Evolutionary conservation across 2,888 invertebrate genomes (phyloP), one percentile per base, ranked within the genome.

Genomic region (Byasa hedistus): DNA sequence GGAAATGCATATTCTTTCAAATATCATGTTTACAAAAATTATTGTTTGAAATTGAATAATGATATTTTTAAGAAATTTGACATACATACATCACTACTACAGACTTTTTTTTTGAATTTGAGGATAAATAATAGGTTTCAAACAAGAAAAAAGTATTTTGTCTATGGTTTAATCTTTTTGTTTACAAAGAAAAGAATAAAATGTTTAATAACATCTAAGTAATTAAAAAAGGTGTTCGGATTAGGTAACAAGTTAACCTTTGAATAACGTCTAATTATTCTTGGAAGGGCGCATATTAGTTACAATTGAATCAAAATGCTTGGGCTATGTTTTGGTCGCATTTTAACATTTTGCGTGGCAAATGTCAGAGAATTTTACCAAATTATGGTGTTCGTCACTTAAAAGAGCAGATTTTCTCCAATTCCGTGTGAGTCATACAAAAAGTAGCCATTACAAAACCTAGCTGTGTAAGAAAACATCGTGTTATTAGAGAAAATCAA

Each of bases 341-440:
- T 67, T 61, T 44, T 27, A 39, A 21, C 23, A 54, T 39, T 55
- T 54, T 58, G 12, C 7, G 27, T 44, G 4, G 23, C 24, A 23
- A 52, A 57, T 61, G 17, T 36, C 5, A 12, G 3, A 15, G 5
- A 0, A 48, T 39, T 39, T 39, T 17, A 57, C 56, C 24, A 57
- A 36, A 61, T 36, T 39, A 22, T 21, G 7, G 32, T 27, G 44
- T 62, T 15, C 21, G 21, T 63, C 23, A 54, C 27, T 62, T 60
- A 56, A 21, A 74, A 75, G 73, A 70, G 72, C 64, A 61, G 61
- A 72, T 72, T 79, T 76, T 72, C 74, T 74, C 74, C 69, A 75
- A 74, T 78, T 78, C 79, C 79, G 74, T 74, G 81, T 84, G 84
- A 83, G 78, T 84, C 79, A 79, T 73, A 71, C 73, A 55, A 61